Evolutionary conservation across 2,888 invertebrate genomes (phyloP).

Genomic region (Tetanocera ferruginea): DNA sequence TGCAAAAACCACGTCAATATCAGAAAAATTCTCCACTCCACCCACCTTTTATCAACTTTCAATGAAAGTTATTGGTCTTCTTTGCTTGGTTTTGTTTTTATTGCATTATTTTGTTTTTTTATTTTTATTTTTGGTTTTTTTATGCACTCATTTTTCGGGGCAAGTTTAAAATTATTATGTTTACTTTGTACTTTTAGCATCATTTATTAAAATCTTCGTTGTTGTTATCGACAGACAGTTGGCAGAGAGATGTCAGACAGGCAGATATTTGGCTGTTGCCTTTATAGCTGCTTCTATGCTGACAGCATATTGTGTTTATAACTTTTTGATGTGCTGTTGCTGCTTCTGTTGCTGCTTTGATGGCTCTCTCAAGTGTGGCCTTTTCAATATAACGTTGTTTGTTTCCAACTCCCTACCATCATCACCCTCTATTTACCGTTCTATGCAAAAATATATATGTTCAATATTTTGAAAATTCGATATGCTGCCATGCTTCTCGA

Average conservation of each 20-base stretch:
- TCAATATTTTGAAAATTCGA: slow-evolving; percentile 9
- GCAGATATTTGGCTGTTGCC: slow-evolving; percentile 15
- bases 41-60: not conserved
- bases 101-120: slow-evolving; percentile 6
- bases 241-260: not conserved
- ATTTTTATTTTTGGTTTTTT: slow-evolving; percentile 7
- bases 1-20: not conserved
- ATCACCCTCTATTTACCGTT: not conserved
- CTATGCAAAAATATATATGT: slow-evolving; percentile 3
- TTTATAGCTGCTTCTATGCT: slow-evolving; percentile 10
- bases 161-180: slow-evolving; percentile 44
- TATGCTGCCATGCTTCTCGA: not conserved
- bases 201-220: slow-evolving; percentile 38
- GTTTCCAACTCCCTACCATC: not conserved
- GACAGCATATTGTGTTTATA: slow-evolving; percentile 45
- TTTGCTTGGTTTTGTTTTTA: slow-evolving; percentile 1
- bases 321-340: slow-evolving; percentile 42
- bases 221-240: slow-evolving; percentile 34
- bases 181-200: slow-evolving; percentile 42
- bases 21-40: not conserved
- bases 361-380: slow-evolving; percentile 30
- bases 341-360: slow-evolving; percentile 8
- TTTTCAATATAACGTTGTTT: slow-evolving; percentile 11
- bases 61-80: slow-evolving; percentile 19
- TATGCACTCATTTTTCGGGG: slow-evolving; percentile 10